phyloP scores from a whole-genome alignment of 2,888 invertebrate species.

The Synergus japonicus region DNA sequence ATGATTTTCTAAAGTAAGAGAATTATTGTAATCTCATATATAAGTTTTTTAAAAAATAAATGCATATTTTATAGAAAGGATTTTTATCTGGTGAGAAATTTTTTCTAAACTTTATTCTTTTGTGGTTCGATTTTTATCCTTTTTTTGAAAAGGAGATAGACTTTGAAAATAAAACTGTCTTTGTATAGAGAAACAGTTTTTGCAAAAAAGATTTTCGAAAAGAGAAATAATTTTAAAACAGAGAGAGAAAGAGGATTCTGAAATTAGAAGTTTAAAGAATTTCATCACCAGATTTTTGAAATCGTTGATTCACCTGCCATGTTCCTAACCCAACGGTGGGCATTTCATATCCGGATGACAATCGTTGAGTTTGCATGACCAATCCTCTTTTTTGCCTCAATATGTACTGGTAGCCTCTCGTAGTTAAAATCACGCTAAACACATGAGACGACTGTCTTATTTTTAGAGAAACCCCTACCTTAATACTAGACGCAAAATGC shows the following conservation, averaged over 20 bases:
- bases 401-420: slow-evolving; percentile 14
- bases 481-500: slow-evolving; percentile 37
- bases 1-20: background rate
- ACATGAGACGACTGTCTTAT: slow-evolving; percentile 34
- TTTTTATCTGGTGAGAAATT: background rate
- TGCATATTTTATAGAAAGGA: background rate
- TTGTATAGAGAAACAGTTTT: background rate
- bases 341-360: slow-evolving; percentile 80
- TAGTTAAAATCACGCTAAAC: slow-evolving; percentile 29
- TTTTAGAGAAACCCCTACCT: slow-evolving; percentile 44
- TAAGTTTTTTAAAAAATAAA: background rate
- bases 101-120: background rate
- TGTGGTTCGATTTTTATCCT: background rate
- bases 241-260: background rate
- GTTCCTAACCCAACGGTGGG: slow-evolving; percentile 87
- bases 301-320: slow-evolving; percentile 49
- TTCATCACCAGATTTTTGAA: background rate
- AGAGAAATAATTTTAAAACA: slow-evolving; percentile 6
- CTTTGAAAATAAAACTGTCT: background rate
- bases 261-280: background rate
- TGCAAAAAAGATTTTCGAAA: background rate
- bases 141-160: background rate
- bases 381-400: slow-evolving; percentile 42
- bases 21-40: background rate
- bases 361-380: slow-evolving; percentile 64